Evolutionary conservation across 2,888 invertebrate genomes (phyloP).

Genomic region (Marronus borbonicus): DNA sequence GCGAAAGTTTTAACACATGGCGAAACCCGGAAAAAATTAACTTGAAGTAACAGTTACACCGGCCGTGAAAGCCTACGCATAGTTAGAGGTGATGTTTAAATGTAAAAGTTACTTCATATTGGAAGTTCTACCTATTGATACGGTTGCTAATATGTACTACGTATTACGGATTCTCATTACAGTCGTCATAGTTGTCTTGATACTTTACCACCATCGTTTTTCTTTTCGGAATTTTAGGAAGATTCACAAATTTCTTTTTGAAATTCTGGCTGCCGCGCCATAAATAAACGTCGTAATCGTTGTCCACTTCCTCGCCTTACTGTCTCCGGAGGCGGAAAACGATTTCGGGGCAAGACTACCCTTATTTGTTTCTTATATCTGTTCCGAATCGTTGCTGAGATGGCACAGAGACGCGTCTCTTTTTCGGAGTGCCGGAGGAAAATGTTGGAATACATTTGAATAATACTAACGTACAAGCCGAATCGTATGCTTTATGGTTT

Average conservation of each 20-base stretch:
- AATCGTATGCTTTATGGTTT: background rate
- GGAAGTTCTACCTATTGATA: background rate
- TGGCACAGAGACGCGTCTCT: no score
- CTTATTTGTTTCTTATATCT: conserved; percentile 15
- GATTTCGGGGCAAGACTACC: conserved; percentile 3
- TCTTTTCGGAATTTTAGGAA: conserved; percentile 1
- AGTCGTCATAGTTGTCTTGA: conserved; percentile 24
- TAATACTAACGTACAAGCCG: background rate
- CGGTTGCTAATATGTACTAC: background rate
- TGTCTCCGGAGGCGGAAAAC: background rate
- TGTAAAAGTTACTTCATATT: no score
- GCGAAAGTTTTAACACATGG: no score
- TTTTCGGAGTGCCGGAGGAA: no score
- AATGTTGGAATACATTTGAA: conserved; percentile 9
- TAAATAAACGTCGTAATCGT: conserved; percentile 15
- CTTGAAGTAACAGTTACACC: no score
- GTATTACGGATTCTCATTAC: conserved; percentile 11
- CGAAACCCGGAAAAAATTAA: no score
- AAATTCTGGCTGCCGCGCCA: background rate
- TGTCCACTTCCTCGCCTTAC: background rate
- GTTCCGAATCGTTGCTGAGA: background rate
- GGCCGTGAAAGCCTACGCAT: no score
- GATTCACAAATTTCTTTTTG: background rate
- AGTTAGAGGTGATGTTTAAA: no score
- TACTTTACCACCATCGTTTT: conserved; percentile 1